phyloP scores from a whole-genome alignment of 2,797 vertebrate genomes.

The Cryptoblepharus egeriae region DNA sequence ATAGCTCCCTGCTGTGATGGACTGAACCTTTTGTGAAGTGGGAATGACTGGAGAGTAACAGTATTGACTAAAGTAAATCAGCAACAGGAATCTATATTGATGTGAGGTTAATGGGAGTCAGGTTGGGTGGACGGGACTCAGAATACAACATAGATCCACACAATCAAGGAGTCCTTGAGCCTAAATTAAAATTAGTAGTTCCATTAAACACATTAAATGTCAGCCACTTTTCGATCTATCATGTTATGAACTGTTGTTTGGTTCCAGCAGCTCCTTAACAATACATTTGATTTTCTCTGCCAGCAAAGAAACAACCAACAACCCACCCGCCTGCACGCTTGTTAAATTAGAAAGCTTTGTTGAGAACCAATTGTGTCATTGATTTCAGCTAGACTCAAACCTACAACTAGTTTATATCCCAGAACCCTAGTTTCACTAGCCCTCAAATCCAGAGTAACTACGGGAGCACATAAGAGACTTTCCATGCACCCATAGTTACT shows the following conservation, averaged over 20 bases:
- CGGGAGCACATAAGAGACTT: no score
- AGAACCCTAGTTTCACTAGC: background rate
- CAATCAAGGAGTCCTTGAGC: constrained; percentile 4
- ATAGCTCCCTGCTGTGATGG: background rate
- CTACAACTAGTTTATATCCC: background rate
- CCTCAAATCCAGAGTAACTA: background rate
- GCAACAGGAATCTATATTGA: constrained; percentile 18
- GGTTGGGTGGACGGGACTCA: background rate
- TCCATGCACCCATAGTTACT: no score
- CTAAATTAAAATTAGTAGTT: constrained; percentile 34
- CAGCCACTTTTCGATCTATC: background rate
- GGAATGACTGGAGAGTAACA: constrained; percentile 10
- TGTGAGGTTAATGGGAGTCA: constrained; percentile 30
- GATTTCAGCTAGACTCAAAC: no score
- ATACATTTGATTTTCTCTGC: background rate
- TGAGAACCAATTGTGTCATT: background rate
- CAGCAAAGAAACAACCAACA: background rate
- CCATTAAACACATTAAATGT: constrained; percentile 14
- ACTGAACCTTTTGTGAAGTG: constrained; percentile 13
- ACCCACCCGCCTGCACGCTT: no score
- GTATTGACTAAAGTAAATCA: constrained; percentile 34
- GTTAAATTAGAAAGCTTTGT: background rate
- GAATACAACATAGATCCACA: background rate
- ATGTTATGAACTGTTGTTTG: background rate
- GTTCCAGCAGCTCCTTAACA: background rate